Base-by-base conservation (phyloP, 37 sponge, comb jelly and placozoan species). In the Agelas oroides region DNA sequence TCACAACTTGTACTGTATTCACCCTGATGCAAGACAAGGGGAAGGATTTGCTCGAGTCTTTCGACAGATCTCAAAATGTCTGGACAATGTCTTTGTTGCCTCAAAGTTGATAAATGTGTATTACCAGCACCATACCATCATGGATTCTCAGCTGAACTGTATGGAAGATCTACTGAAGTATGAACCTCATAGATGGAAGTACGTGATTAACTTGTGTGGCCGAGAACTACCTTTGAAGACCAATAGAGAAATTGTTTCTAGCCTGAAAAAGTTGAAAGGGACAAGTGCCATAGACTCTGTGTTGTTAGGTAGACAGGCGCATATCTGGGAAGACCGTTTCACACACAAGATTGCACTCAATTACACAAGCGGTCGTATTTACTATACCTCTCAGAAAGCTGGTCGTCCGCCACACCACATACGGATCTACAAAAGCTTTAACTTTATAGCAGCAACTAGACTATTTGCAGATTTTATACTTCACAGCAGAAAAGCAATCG, bases 141-240 rank as follows among this genome's bases (percentile, higher is more conserved):
- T 40, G n/a, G 53, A 71, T 40, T 52, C 72, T 6, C 72, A 71
- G 52, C 72, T 71, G 17, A 37, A 46, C 15, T 71, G 72, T 13
- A 71, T 33, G 46, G 8, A 8, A 46, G 46, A 46, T 46, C 8
- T 46, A 46, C 6, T 46, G 6, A 46, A 8, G 8, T 46, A 46
- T 8, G 6, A 3, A 3, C 3, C 46, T 8, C 1, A 38, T 36
- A 21, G 38, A 5, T 85, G 86, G 86, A 85, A 77, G 52, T 80
- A 85, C 41, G 35, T 61, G 20, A 85, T 85, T 34, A 85, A 77
- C n/a, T 5, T 85, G 38, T 79, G 79, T 40, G 86, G 86, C n/a
- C 38, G 37, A 37, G 86, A 85, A 27, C 59, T 85, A 27, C 86
- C 86, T 14, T 21, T 85, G 19, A 85, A 77, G 79, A 85, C 86